phyloP scores from a whole-genome alignment of 2,888 invertebrate species.

The Ametastegia equiseti region DNA sequence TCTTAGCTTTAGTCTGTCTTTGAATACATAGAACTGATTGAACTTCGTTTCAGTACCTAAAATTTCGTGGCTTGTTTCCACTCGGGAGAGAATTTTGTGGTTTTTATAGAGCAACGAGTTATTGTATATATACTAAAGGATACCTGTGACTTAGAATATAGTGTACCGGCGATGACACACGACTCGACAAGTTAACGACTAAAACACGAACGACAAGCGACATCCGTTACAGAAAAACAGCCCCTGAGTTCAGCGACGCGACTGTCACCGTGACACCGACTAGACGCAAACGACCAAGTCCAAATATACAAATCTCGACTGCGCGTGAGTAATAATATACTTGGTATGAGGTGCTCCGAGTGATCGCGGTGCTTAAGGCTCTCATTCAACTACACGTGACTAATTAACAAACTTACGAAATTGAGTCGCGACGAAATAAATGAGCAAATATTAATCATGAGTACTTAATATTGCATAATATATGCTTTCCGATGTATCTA shows the following conservation, averaged over 20 bases:
- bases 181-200: conserved; percentile 64
- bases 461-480: too few relatives aligned
- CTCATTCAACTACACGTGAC: not conserved
- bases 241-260: conserved; percentile 32
- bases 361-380: conserved; percentile 19
- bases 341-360: not conserved
- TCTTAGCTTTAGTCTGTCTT: too few relatives aligned
- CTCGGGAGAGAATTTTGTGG: not conserved
- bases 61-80: not conserved
- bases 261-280: conserved; percentile 44
- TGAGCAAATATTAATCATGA: not conserved
- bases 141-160: conserved; percentile 25
- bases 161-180: conserved; percentile 55
- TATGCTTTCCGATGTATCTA: too few relatives aligned
- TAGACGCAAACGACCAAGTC: conserved; percentile 30
- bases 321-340: conserved; percentile 1
- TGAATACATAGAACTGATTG: too few relatives aligned
- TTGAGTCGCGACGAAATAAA: not conserved
- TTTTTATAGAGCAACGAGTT: not conserved
- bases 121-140: not conserved
- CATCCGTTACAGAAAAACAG: conserved; percentile 62
- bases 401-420: not conserved
- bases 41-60: too few relatives aligned
- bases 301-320: conserved; percentile 33
- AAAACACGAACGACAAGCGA: conserved; percentile 60